Base-by-base conservation (phyloP, 1,140 invertebrate genomes). In the Calliphora vicina region DNA sequence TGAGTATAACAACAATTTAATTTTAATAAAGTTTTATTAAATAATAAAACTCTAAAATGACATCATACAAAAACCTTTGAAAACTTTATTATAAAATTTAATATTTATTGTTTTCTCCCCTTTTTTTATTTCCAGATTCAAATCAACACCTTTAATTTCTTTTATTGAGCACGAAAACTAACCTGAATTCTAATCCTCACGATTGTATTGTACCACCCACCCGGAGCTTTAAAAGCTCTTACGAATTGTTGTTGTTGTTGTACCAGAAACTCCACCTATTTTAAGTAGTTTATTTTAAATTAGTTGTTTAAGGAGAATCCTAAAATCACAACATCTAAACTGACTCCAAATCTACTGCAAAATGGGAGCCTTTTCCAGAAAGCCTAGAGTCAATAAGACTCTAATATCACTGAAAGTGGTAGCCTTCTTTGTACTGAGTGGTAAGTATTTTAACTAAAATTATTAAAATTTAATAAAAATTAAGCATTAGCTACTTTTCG, bases 391-490 rank as follows among this genome's bases (percentile, higher is more conserved):
- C 83, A 90, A 90, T 84, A 84, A 83, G 76, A 90, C 86, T 84
- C 84, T 90, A 81, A 89, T 90, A 26, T 86, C 89, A 72, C 84
- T 90, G 4, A 90, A 90, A 83, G 80, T 89, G 35, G 87, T 90
- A 1, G 86, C 88, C 1, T 90, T 90, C 50, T 87, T 90, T 13
- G 89, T 90, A 12, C 87, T 90, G 9, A 88, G 85, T 82, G 88
- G 88, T 90, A 82, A 87, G 88, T 87, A 74, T 73, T 73, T 26
- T 73, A 17, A 4, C 17, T 73, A 73, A 73, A 27, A 27, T 8
- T 8, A 73, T 50, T n/a, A n/a, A n/a, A n/a, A n/a, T n/a, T n/a
- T n/a, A n/a, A n/a, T n/a, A n/a, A n/a, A n/a, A n/a, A n/a, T n/a
- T n/a, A n/a, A n/a, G n/a, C n/a, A n/a, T n/a, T n/a, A n/a, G n/a